phyloP scores from a whole-genome alignment of 2,888 invertebrate genomes.

The Julus scanicus region DNA sequence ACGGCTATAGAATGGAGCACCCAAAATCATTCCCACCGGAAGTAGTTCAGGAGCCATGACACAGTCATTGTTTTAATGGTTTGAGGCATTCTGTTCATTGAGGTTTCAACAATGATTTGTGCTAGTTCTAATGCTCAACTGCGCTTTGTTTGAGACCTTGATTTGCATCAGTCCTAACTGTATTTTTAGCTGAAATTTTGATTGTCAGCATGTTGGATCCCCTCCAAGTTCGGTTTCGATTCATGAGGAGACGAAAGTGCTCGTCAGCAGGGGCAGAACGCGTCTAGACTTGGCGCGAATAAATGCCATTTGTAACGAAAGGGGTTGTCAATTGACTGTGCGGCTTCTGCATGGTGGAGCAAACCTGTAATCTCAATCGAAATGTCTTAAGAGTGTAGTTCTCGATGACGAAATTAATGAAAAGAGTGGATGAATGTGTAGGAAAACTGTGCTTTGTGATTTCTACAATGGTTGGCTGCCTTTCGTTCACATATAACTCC shows the following conservation, averaged over 20 bases:
- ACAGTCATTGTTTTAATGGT: neutral
- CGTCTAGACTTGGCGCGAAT: neutral
- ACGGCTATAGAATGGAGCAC: too few species aligned
- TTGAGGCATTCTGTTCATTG: neutral
- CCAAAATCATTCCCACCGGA: too few species aligned
- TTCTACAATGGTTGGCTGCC: neutral
- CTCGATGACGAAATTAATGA: neutral
- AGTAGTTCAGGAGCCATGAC: too few species aligned
- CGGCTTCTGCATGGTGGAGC: neutral
- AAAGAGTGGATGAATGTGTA: neutral
- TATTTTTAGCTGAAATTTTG: neutral
- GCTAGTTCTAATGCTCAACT: too few species aligned
- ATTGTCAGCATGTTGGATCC: neutral
- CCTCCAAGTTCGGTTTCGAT: neutral
- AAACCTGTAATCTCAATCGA: neutral
- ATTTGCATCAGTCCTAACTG: neutral
- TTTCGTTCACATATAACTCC: too few species aligned
- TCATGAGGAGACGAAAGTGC: neutral
- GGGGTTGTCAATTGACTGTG: slow-evolving; percentile 2
- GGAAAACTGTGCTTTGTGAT: neutral
- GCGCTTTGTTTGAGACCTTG: neutral
- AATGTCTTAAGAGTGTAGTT: neutral
- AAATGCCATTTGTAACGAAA: slow-evolving; percentile 10
- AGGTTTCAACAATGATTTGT: neutral
- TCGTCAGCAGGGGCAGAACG: neutral